Evolutionary conservation across 2,797 vertebrate genomes (phyloP).

Genomic region (Coccyzus lansbergi): DNA sequence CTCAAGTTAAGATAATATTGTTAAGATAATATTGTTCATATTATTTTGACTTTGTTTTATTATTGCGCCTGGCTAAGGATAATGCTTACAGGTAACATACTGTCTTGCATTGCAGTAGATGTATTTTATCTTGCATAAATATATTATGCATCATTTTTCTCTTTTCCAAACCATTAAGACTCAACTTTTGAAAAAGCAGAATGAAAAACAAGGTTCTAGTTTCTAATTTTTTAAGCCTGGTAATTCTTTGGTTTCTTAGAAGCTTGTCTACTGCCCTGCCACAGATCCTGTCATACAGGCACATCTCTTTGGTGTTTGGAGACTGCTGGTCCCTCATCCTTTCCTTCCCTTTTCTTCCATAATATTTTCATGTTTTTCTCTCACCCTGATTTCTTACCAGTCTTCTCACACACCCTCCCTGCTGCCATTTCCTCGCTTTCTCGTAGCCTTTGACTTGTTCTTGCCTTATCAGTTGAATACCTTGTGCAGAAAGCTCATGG

Average conservation of each 20-base stretch:
- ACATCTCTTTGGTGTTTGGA: neutral
- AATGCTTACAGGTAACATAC: neutral
- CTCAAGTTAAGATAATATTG: conserved; percentile 1
- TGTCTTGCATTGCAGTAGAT: neutral
- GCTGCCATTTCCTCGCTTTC: neutral
- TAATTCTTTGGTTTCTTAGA: neutral
- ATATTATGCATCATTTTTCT: neutral
- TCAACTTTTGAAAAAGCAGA: neutral
- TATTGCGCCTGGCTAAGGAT: conserved; percentile 7
- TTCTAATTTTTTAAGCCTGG: neutral
- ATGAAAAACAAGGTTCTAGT: neutral
- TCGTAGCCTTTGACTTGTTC: neutral
- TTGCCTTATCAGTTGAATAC: neutral
- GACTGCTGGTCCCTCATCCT: neutral
- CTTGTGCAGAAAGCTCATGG: neutral
- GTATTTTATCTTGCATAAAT: conserved; percentile 10
- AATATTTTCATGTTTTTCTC: neutral
- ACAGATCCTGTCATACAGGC: neutral
- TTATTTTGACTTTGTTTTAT: conserved; percentile 41
- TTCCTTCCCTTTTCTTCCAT: neutral
- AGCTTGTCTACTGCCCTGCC: neutral
- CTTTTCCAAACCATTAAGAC: neutral
- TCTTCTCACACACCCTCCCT: neutral
- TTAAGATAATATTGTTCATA: no score
- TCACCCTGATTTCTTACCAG: neutral